A percentile compares a stretch with the other conserved stretches of the same genome.
These are phyloP conservation scores for Diadema setosum DNA, from an alignment of 35 echinoderm and acorn worm species.

Conservation along the genomic window DNA sequence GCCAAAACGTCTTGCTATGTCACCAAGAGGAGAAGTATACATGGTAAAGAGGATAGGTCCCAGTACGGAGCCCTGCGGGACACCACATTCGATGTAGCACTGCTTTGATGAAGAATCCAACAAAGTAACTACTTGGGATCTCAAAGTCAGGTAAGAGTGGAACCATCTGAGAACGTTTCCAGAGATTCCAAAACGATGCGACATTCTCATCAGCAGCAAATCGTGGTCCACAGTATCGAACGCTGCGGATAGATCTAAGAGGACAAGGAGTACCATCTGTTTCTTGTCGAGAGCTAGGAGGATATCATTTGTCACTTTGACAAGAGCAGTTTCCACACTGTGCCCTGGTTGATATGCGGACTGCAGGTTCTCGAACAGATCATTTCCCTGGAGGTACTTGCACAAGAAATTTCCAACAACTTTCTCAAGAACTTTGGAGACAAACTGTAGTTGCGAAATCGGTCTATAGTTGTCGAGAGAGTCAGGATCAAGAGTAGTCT, in stretches of 20 bases:
- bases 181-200: not conserved
- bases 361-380: too few relatives aligned
- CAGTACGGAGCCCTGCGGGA: too few relatives aligned
- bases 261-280: too few relatives aligned
- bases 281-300: too few relatives aligned
- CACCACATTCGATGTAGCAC: not conserved
- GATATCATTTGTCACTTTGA: too few relatives aligned
- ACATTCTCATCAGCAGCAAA: not conserved
- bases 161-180: slow-evolving; percentile 30
- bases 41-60: too few relatives aligned
- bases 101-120: not conserved
- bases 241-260: too few relatives aligned
- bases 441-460: slow-evolving; percentile 13
- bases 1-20: not conserved
- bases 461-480: slow-evolving; percentile 18
- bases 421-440: too few relatives aligned
- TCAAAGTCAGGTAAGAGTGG: not conserved
- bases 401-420: not conserved
- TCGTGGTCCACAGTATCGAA: too few relatives aligned
- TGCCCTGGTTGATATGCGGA: too few relatives aligned
- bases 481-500: slow-evolving; percentile 6
- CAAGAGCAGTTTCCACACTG: too few relatives aligned
- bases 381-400: not conserved
- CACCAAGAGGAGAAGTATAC: too few relatives aligned
- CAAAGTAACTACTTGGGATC: not conserved